Evolutionary conservation across 2,113 vertebrate genomes (phyloP).

Genomic region (Myiopsitta monachus): DNA sequence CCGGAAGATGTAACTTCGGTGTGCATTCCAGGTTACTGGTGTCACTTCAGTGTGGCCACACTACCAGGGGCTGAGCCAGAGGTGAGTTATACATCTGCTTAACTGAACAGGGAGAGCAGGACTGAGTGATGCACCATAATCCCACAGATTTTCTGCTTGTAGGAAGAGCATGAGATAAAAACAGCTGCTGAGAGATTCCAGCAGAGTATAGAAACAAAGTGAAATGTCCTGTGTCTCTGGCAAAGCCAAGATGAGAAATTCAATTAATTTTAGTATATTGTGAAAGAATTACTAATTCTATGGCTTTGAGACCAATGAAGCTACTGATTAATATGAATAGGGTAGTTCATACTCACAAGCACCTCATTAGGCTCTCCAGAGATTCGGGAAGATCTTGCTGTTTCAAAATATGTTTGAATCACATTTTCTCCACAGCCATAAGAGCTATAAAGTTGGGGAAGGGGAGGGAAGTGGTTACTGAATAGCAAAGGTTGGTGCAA

Average conservation of each 20-base stretch:
- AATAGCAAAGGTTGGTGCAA: constrained; percentile 1
- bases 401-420: background rate
- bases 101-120: background rate
- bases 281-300: background rate
- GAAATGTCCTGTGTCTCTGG: background rate
- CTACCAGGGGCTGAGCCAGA: background rate
- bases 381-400: background rate
- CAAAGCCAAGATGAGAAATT: background rate
- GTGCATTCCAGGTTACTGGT: background rate
- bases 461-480: background rate
- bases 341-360: background rate
- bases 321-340: background rate
- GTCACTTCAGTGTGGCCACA: background rate
- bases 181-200: background rate
- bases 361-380: background rate
- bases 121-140: background rate
- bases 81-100: background rate
- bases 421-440: background rate
- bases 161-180: background rate
- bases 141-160: background rate
- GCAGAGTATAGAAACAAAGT: background rate
- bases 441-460: background rate
- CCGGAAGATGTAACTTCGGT: background rate
- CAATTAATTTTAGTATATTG: background rate
- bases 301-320: background rate